Evolutionary conservation across 1,140 invertebrate species (phyloP), one percentile per base, ranked within the genome.

Genomic region (Apis laboriosa): DNA sequence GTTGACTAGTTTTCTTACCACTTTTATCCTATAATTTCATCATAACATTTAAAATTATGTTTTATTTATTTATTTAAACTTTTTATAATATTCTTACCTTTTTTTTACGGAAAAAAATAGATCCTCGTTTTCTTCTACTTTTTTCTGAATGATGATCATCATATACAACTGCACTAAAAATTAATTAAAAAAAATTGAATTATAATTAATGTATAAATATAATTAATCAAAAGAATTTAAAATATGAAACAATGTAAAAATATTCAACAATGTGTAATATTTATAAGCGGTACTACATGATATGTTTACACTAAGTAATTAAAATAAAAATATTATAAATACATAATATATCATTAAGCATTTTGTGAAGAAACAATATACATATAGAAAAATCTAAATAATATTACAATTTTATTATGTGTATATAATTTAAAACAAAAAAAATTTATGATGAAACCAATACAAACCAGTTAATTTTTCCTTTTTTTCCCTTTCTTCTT

Each of bases 51-150:
- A 9, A 58, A 28, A 61, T 66, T 63, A 63, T n/a, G n/a, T 53
- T 66, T 67, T 2, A 13, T 24, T 8, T 75, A 72, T 61, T 56
- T 61, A 34, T 55, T 15, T 84, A 53, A 56, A 15, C 1, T 13
- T 28, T 73, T 4, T 13, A 19, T 34, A 56, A 58, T 61, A 19
- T n/a, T 68, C 49, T 63, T 92, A 96, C 96, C 94, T 98, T 98
- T 92, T 98, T 97, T 93, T 97, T 98, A 83, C 97, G 96, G 90
- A 98, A 98, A 95, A 98, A 98, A 67, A 98, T 94, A 79, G 97
- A 98, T 63, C 97, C 97, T 70, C 97, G 95, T 94, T 98, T 98
- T 84, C 97, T 95, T 91, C 97, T 94, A 60, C 91, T 92, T 92
- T 98, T 98, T 89, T 97, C 97, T 60, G 97, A 96, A 90, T 97